Conservation (phyloP, 2,888 invertebrate genomes). For the Clusia tigrina region DNA sequence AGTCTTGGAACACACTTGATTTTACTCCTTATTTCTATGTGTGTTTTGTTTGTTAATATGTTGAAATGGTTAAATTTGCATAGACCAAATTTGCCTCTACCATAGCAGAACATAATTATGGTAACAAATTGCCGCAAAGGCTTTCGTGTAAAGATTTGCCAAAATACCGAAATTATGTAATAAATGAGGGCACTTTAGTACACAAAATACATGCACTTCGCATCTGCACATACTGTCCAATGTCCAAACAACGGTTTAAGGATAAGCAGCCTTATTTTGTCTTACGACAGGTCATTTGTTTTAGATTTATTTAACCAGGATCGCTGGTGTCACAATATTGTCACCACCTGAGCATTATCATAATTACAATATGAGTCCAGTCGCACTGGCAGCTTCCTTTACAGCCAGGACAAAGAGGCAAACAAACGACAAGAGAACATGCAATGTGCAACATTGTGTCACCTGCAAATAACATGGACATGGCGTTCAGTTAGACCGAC, state of each 20-base stretch:
- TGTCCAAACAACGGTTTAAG: too few relatives aligned
- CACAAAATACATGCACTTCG: neutral
- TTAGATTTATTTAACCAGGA: conserved; percentile 41
- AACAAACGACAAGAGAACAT: neutral
- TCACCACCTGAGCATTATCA: conserved; percentile 55
- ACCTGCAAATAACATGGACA: neutral
- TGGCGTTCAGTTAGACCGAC: neutral
- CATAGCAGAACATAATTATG: too few relatives aligned
- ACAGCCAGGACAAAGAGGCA: neutral
- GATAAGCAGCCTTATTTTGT: neutral
- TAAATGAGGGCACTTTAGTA: neutral
- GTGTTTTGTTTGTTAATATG: too few relatives aligned
- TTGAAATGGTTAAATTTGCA: too few relatives aligned
- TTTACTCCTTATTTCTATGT: too few relatives aligned
- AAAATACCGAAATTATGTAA: neutral
- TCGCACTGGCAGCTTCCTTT: conserved; percentile 43
- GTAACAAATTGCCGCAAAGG: neutral
- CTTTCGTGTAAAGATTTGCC: neutral
- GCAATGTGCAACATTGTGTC: neutral
- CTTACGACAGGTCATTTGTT: neutral
- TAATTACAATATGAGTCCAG: conserved; percentile 44
- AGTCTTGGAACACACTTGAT: too few relatives aligned
- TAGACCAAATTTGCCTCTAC: too few relatives aligned
- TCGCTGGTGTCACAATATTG: conserved; percentile 41
- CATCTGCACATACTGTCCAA: neutral